Base-by-base conservation (phyloP, 2,113 vertebrate species). In the Vanacampus margaritifer region DNA sequence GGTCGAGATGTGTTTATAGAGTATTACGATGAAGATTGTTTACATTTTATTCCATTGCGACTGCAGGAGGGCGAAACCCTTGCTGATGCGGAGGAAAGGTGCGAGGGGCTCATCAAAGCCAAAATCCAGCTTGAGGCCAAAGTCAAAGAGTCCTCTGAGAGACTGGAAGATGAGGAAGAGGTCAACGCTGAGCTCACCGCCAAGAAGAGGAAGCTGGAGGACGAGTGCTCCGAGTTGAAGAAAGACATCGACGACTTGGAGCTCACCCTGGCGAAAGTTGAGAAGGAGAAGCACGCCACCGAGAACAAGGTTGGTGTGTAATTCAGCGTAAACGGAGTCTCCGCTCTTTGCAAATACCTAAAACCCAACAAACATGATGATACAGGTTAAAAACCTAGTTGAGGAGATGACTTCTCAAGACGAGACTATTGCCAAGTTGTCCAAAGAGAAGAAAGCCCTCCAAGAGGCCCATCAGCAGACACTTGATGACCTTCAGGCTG, bases 371-470 rank as follows among this genome's bases (percentile, higher is more conserved):
- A 67, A 32, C 19, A 57, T 50, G n/a, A n/a, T 39, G 9, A 2
- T 3, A 62, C 32, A 85, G 88, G 87, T 89, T 26, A 89, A 89
- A 84, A 89, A 89, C 69, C 71, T 89, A 54, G 71, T 73, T 11
- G 88, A 89, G 50, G 88, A 88, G 62, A 84, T 89, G 92, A 66
- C 93, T 35, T 80, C 77, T 26, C 89, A 89, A 65, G 92, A 94
- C 46, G 93, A 94, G 61, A 86, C 32, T 67, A 91, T 95, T 17
- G 89, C 81, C 32, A 95, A 94, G 79, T 66, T 95, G 75, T 83
- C 87, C 57, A 95, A 95, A 66, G 94, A 95, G 79, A 95, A 93
- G 86, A 94, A 94, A 82, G 91, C 93, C 76, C 90, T 95, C 67
- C 92, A 94, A 79, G 93, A 94, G 84, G 90, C 93, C 69, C 93